These are phyloP conservation scores for Bombus impatiens DNA, from an alignment of 1,140 invertebrate species.

Conservation along the genomic window DNA sequence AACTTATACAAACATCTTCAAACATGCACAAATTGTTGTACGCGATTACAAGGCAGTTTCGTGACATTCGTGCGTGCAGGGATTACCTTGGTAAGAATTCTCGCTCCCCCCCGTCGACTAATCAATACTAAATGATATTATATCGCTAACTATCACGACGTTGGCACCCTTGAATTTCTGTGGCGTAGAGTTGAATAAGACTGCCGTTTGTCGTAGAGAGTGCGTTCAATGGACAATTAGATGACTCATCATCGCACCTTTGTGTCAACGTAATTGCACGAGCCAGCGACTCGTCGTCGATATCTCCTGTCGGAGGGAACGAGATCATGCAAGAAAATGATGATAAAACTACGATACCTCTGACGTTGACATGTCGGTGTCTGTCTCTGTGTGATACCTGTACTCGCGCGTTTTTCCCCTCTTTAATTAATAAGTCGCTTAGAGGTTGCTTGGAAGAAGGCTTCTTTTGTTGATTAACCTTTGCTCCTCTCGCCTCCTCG, in stretches of 20 bases:
- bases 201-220: background rate
- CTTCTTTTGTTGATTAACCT: background rate
- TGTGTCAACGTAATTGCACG: conserved; percentile 19
- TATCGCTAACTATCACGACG: conserved; percentile 22
- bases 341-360: background rate
- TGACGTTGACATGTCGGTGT: background rate
- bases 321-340: background rate
- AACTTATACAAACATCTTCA: background rate
- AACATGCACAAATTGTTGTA: too few species aligned
- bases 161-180: conserved; percentile 53
- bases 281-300: background rate
- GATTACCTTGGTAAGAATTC: conserved; percentile 47
- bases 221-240: conserved; percentile 17
- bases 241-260: conserved; percentile 17
- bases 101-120: background rate
- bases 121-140: conserved; percentile 64
- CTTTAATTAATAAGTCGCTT: conserved; percentile 25
- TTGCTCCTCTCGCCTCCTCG: background rate
- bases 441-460: background rate
- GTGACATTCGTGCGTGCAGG: conserved; percentile 52
- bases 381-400: too few species aligned
- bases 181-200: conserved; percentile 16
- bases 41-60: conserved; percentile 1
- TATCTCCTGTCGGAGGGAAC: background rate
- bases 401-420: background rate